These are phyloP conservation scores for Drosophila flavopinicola DNA, from an alignment of 2,888 invertebrate species.

Conservation along the genomic window DNA sequence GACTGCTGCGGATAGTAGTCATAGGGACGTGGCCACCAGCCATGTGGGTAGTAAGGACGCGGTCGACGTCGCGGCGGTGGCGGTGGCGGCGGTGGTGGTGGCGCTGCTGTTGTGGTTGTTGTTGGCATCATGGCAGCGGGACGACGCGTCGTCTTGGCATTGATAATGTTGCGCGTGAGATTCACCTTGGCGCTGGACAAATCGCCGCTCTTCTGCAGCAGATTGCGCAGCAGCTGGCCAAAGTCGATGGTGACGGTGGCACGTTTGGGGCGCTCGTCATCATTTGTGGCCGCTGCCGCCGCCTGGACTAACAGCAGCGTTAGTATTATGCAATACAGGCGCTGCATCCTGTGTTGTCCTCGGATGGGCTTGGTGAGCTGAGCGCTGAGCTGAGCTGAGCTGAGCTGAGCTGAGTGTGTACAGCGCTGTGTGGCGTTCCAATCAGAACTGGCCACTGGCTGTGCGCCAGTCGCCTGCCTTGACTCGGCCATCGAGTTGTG, in stretches of 20 bases:
- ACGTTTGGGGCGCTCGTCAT: slow-evolving; percentile 61
- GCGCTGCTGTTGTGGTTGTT: slow-evolving; percentile 18
- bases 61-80: slow-evolving; percentile 36
- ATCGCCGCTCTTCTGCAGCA: slow-evolving; percentile 76
- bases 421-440: slow-evolving; percentile 63
- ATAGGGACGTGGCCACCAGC: slow-evolving; percentile 64
- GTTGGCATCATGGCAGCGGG: slow-evolving; percentile 34
- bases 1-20: slow-evolving; percentile 46
- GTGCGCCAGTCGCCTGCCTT: slow-evolving; percentile 52
- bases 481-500: slow-evolving; percentile 26
- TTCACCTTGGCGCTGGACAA: slow-evolving; percentile 69
- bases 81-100: slow-evolving; percentile 25
- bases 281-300: neutral
- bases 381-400: neutral
- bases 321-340: slow-evolving; percentile 13
- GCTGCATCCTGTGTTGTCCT: slow-evolving; percentile 36
- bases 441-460: slow-evolving; percentile 63
- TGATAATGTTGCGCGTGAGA: slow-evolving; percentile 27
- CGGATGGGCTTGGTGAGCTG: too few species aligned
- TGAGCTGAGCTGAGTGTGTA: slow-evolving; percentile 50
- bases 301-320: slow-evolving; percentile 35
- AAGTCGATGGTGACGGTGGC: slow-evolving; percentile 72
- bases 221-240: slow-evolving; percentile 71
- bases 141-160: slow-evolving; percentile 40
- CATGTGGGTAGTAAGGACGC: slow-evolving; percentile 39